These are phyloP conservation scores for Pelobates cultripes DNA, from an alignment of 2,797 vertebrate genomes.

Conservation along the genomic window DNA sequence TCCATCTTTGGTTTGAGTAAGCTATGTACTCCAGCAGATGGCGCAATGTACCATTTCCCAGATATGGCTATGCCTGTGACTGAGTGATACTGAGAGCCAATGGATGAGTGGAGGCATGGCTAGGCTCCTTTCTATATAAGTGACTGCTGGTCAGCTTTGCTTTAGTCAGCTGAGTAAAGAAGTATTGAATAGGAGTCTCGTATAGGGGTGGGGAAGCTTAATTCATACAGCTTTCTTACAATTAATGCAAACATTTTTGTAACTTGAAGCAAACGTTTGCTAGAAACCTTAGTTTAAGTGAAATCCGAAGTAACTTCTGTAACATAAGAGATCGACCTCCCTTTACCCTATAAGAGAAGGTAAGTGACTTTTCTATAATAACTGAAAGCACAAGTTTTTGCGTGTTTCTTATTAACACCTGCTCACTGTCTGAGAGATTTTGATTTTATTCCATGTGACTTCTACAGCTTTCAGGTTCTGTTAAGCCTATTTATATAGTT, in stretches of 20 bases:
- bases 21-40: conserved; percentile 20
- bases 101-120: background rate
- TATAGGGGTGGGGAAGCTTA: conserved; percentile 44
- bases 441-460: too few relatives aligned
- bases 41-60: background rate
- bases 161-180: conserved; percentile 40
- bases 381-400: too few relatives aligned
- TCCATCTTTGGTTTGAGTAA: too few relatives aligned
- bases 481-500: too few relatives aligned
- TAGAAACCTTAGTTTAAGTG: background rate
- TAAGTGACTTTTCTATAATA: background rate
- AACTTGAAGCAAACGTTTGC: too few relatives aligned
- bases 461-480: too few relatives aligned
- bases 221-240: background rate
- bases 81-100: conserved; percentile 3
- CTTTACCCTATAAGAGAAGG: conserved; percentile 28
- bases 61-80: background rate
- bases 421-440: too few relatives aligned
- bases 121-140: conserved; percentile 25
- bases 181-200: background rate
- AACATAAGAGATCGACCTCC: conserved; percentile 50
- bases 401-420: too few relatives aligned
- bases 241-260: background rate
- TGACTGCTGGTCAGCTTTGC: background rate
- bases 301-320: conserved; percentile 16